A percentile compares a stretch with the other conserved stretches of the same genome.
Evolutionary conservation across 2,797 vertebrate genomes (phyloP).

Genomic region (Cossypha niveicapilla): DNA sequence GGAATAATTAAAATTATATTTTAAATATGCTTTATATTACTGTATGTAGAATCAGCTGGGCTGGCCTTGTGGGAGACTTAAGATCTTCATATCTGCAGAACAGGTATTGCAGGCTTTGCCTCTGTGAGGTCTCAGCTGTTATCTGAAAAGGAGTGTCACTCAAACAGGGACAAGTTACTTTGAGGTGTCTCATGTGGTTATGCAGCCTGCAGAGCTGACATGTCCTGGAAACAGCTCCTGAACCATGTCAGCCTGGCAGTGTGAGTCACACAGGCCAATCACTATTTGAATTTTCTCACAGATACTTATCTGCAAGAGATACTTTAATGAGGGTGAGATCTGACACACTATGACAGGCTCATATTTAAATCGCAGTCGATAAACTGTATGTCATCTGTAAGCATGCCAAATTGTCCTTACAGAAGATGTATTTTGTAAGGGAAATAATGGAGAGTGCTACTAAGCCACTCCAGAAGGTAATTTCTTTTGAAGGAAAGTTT

Average conservation of each 20-base stretch:
- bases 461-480: background rate
- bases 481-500: background rate
- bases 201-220: background rate
- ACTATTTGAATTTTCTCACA: background rate
- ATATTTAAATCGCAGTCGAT: background rate
- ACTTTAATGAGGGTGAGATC: background rate
- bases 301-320: background rate
- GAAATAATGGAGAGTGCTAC: background rate
- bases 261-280: background rate
- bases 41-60: background rate
- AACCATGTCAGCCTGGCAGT: background rate
- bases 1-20: background rate
- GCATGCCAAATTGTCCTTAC: background rate
- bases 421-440: background rate
- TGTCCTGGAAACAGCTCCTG: background rate
- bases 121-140: background rate
- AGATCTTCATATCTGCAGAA: background rate
- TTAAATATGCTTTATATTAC: background rate
- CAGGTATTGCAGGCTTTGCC: slow-evolving; percentile 40
- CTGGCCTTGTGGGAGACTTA: background rate
- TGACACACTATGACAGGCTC: background rate
- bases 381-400: background rate
- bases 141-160: slow-evolving; percentile 15
- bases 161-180: background rate
- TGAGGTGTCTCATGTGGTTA: background rate